Evolutionary conservation across 2,113 vertebrate genomes (phyloP).

Genomic region (Spizaetus ornatus): DNA sequence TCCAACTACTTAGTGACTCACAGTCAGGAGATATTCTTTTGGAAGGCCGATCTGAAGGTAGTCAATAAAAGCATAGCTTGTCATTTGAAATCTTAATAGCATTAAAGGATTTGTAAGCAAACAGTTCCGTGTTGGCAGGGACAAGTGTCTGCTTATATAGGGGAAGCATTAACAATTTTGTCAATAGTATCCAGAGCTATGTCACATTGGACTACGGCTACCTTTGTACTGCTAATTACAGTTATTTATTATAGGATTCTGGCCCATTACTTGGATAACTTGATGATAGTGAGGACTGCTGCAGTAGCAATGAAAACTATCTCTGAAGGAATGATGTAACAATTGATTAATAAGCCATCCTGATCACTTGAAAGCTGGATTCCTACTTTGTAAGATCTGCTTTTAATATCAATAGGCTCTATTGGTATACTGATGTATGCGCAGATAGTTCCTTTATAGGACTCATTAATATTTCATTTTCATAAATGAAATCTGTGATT

Average conservation of each 20-base stretch:
- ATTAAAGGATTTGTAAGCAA: conserved; percentile 60
- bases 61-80: conserved; percentile 14
- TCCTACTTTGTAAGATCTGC: neutral
- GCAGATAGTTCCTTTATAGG: neutral
- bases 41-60: neutral
- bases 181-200: conserved; percentile 42
- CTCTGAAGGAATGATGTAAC: neutral
- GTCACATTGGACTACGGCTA: neutral
- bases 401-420: neutral
- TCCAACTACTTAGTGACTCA: neutral
- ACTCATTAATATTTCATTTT: neutral
- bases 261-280: neutral
- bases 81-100: conserved; percentile 60
- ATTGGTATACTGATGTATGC: neutral
- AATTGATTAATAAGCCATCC: neutral
- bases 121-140: neutral
- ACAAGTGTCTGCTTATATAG: conserved; percentile 46
- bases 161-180: conserved; percentile 31
- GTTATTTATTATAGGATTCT: conserved; percentile 40
- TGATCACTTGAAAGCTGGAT: neutral
- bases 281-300: neutral
- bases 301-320: neutral
- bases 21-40: neutral
- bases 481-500: neutral
- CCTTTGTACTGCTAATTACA: conserved; percentile 51